Conservation (phyloP, 2,113 vertebrate species). For the Sorex araneus region DNA sequence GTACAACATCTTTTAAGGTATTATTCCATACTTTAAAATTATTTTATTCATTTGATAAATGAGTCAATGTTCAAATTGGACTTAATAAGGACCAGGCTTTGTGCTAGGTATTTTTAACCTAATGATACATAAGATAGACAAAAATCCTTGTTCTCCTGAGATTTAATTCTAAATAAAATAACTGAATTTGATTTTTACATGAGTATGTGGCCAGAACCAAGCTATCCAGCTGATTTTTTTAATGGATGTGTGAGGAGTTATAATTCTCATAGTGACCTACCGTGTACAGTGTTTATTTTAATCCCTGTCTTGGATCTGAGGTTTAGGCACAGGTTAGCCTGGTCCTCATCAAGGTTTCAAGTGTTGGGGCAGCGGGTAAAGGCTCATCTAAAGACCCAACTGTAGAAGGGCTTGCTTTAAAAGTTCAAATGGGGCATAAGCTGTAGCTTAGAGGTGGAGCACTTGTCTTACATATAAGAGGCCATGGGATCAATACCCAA, state of each 20-base stretch:
- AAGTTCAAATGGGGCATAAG: neutral
- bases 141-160: neutral
- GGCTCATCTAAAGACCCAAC: neutral
- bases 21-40: neutral
- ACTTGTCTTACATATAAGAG: too few relatives aligned
- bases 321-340: neutral
- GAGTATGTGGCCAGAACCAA: neutral
- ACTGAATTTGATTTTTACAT: neutral
- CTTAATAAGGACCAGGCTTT: neutral
- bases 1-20: constrained; percentile 38
- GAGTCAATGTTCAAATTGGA: neutral
- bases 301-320: too few relatives aligned
- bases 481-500: too few relatives aligned
- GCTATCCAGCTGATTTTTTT: neutral
- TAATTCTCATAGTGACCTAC: neutral
- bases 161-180: neutral
- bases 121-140: neutral
- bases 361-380: too few relatives aligned
- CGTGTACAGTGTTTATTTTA: neutral
- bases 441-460: too few relatives aligned
- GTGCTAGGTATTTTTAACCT: neutral
- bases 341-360: neutral
- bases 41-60: constrained; percentile 58
- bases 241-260: neutral
- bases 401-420: neutral